Conservation (phyloP, 2,888 invertebrate species). For the Rotaria socialis region DNA sequence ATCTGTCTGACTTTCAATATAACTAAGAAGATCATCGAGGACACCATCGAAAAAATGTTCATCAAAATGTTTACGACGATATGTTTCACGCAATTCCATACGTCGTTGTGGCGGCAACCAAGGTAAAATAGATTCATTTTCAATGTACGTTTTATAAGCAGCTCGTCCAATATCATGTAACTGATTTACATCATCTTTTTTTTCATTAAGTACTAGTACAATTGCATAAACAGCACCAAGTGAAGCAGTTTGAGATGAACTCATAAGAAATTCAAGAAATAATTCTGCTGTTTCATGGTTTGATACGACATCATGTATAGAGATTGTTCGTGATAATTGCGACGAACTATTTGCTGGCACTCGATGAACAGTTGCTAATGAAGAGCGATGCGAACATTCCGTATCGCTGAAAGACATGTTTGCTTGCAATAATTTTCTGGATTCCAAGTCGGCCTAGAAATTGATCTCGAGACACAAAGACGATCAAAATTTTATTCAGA, state of each 20-base stretch:
- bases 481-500: not conserved
- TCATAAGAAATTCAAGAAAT: not conserved
- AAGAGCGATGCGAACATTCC: not conserved
- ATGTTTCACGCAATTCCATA: not conserved
- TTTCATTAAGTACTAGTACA: not conserved
- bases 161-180: slow-evolving; percentile 18
- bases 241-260: not conserved
- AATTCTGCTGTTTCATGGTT: not conserved
- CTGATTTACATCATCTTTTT: not conserved
- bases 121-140: not conserved
- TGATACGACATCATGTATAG: not conserved
- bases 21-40: not conserved
- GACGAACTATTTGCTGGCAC: not conserved
- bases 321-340: not conserved
- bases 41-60: slow-evolving; percentile 24
- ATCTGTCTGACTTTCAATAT: not conserved
- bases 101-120: not conserved
- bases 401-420: slow-evolving; percentile 13
- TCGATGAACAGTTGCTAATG: not conserved
- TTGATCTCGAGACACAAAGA: not conserved
- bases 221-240: slow-evolving; percentile 4
- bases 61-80: not conserved
- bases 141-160: not conserved
- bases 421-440: not conserved
- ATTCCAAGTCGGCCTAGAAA: not conserved